Base-by-base conservation (phyloP, 2,888 invertebrate genomes). In the Chymomyza fuscimana region DNA sequence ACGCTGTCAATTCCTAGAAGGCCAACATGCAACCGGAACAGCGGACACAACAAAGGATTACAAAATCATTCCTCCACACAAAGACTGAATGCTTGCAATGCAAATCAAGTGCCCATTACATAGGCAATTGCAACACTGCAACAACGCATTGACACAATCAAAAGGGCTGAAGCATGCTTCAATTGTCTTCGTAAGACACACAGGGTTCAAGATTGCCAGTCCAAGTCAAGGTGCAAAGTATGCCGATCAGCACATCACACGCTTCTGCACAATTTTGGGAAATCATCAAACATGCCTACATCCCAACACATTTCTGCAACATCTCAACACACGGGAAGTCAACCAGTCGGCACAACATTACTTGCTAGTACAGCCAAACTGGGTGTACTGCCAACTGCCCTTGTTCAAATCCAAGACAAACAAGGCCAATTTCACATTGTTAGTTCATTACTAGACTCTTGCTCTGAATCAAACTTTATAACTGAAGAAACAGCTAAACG, bases 401-500 rank as follows among this genome's bases (percentile, higher is more conserved):
- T 58, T 25, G 15, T 50, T 5, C 62, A 51, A 4, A 54, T 64
- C 4, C 3, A 54, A 32, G 64, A 64, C 22, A 54, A n/a, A 29
- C 52, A 12, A 32, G 64, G 64, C 19, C n/a, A 25, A 15, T 22
- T 6, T 2, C 63, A 63, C 7, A 6, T 50, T 12, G 63, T 63
- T 10, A 16, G 51, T 0, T 7, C 63, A 50, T 15, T 63, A 15
- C 29, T 63, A 15, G 63, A 63, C n/a, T 51, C 51, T 50, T 52
- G 67, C 56, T 67, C 62, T 2, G 67, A 67, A 50, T 6, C 56
- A 12, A 62, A 68, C 50, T 62, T 73, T 3, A 76, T 71, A 0
- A 65, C 73, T 2, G 51, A 72, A 63, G 71, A 74, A 65, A 65
- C 70, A 5, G 74, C 61, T 0, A 70, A 68, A 63, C 68, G 70